Conservation (phyloP, 2,797 vertebrate species). For the Agapornis canus region DNA sequence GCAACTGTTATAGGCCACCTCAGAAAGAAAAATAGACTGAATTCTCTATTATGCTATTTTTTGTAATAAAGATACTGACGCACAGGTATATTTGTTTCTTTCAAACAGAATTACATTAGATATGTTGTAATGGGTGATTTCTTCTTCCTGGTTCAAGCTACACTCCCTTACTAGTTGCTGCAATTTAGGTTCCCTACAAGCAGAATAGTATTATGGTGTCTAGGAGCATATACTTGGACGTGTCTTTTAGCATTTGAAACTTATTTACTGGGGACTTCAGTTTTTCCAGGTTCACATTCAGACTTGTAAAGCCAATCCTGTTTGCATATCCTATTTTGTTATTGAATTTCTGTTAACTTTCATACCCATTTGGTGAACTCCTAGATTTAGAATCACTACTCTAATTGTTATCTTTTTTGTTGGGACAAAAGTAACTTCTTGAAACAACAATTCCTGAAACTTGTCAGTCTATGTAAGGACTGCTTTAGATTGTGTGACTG, state of each 20-base stretch:
- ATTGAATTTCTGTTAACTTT: neutral
- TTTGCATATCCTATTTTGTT: neutral
- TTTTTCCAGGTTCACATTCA: neutral
- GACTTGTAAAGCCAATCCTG: neutral
- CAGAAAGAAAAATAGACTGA: neutral
- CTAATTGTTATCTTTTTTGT: neutral
- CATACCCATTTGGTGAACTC: neutral
- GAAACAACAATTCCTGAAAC: constrained; percentile 50
- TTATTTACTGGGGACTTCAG: neutral
- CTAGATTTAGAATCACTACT: neutral
- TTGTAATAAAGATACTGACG: constrained; percentile 9
- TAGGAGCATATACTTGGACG: neutral
- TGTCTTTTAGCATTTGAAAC: neutral
- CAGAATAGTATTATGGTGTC: neutral
- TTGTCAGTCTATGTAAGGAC: neutral
- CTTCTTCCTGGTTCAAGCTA: neutral
- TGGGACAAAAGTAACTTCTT: neutral
- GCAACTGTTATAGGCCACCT: neutral
- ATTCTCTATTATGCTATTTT: neutral
- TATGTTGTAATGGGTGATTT: neutral
- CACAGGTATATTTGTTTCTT: neutral
- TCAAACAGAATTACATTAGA: neutral
- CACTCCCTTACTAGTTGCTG: neutral
- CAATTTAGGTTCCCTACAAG: neutral
- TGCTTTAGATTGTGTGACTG: neutral